Conservation (phyloP, 2,113 vertebrate species). For the Dasyurus viverrinus region DNA sequence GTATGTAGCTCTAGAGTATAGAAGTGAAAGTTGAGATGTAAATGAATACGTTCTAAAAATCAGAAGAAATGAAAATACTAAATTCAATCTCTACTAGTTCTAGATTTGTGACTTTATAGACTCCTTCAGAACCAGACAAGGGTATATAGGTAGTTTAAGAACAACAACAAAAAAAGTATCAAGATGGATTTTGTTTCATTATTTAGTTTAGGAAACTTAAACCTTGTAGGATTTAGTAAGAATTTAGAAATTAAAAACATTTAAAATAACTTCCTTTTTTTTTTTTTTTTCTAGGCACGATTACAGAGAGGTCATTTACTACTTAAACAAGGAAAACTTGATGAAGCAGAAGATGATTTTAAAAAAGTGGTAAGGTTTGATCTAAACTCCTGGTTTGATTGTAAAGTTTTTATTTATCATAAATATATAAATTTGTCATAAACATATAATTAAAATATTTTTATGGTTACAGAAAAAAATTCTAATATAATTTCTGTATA, state of each 20-base stretch:
- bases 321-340: constrained; percentile 95
- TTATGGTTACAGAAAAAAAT: constrained; percentile 39
- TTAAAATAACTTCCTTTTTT: background rate
- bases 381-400: constrained; percentile 32
- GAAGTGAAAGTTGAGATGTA: constrained; percentile 12
- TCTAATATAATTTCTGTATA: background rate
- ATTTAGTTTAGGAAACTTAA: background rate
- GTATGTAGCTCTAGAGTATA: background rate
- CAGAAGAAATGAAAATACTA: background rate
- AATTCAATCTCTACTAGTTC: background rate
- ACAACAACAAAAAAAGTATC: background rate
- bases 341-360: constrained; percentile 97
- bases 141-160: background rate
- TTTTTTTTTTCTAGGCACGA: constrained; percentile 87
- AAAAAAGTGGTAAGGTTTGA: constrained; percentile 93
- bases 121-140: background rate
- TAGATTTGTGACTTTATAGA: background rate
- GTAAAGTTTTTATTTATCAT: constrained; percentile 29
- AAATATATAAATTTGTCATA: constrained; percentile 10
- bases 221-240: constrained; percentile 29
- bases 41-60: constrained; percentile 14
- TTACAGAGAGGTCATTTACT: constrained; percentile 96
- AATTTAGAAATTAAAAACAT: constrained; percentile 46
- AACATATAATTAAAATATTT: background rate
- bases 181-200: background rate